These are phyloP conservation scores for Eumacrocentrus americanus DNA, from an alignment of 2,888 invertebrate genomes.

Conservation along the genomic window DNA sequence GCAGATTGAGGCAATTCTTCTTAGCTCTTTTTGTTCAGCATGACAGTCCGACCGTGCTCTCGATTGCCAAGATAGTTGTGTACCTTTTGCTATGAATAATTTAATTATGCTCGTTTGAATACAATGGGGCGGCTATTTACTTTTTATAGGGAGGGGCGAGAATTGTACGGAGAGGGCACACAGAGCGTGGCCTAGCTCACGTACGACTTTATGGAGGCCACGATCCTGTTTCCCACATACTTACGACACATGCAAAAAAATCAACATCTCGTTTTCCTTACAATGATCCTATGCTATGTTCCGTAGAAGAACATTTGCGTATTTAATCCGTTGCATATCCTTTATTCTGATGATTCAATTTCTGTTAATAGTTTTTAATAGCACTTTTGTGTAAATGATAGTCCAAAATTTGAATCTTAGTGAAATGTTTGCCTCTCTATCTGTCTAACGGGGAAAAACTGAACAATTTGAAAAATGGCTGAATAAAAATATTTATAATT, in stretches of 20 bases:
- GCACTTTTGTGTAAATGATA: not conserved
- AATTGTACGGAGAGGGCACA: constrained; percentile 13
- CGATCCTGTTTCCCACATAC: constrained; percentile 13
- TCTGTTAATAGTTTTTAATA: not conserved
- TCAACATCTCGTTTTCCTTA: not conserved
- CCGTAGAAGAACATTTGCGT: not conserved
- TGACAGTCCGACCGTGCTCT: constrained; percentile 28
- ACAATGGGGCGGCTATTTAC: constrained; percentile 37
- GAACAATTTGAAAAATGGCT: too few species aligned
- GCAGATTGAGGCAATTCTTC: not conserved
- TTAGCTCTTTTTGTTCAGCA: constrained; percentile 18
- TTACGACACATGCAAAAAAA: constrained; percentile 1
- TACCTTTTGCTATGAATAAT: constrained; percentile 36
- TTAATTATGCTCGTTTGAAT: constrained; percentile 40
- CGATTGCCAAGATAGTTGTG: constrained; percentile 30
- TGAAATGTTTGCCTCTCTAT: too few species aligned
- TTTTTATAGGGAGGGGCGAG: constrained; percentile 29
- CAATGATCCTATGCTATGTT: constrained; percentile 3
- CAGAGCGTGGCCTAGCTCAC: constrained; percentile 17
- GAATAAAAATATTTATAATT: too few species aligned
- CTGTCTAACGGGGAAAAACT: too few species aligned
- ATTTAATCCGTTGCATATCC: not conserved
- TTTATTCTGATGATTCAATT: not conserved
- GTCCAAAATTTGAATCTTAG: too few species aligned
- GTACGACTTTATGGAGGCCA: constrained; percentile 19